These are phyloP conservation scores for Cyclopterus lumpus DNA, from an alignment of 2,797 vertebrate genomes.

Conservation along the genomic window DNA sequence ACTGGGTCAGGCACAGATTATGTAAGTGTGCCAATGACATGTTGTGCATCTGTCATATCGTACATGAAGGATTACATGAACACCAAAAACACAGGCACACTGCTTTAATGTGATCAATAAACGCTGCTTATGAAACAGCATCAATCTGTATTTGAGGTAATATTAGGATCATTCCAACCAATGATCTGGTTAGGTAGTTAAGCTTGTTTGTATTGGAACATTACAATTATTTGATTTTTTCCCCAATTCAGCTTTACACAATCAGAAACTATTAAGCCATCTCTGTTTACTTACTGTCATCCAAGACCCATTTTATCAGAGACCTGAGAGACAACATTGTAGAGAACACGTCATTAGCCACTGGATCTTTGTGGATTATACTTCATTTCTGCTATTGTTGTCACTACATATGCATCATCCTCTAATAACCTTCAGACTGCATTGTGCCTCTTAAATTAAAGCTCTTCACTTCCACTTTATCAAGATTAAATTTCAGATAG, in stretches of 20 bases:
- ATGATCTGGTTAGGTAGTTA: background rate
- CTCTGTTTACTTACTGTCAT: background rate
- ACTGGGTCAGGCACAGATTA: slow-evolving; percentile 77
- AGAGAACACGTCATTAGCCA: background rate
- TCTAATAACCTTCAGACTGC: background rate
- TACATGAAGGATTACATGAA: slow-evolving; percentile 47
- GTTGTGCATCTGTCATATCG: slow-evolving; percentile 63
- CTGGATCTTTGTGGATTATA: background rate
- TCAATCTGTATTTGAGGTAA: background rate
- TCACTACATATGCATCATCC: background rate
- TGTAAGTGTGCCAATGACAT: slow-evolving; percentile 42
- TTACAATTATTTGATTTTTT: background rate
- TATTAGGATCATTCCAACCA: background rate
- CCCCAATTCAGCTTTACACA: background rate
- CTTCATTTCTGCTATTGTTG: background rate
- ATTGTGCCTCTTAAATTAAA: background rate
- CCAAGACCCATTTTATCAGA: background rate
- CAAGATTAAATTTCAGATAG: background rate
- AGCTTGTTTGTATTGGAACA: background rate
- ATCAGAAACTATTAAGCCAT: background rate
- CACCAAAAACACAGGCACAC: slow-evolving; percentile 14
- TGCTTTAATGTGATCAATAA: slow-evolving; percentile 15
- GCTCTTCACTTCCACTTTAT: background rate
- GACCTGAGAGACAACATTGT: background rate
- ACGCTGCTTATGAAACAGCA: background rate